Conservation (phyloP, 2,113 vertebrate genomes). For the Carassius carassius region DNA sequence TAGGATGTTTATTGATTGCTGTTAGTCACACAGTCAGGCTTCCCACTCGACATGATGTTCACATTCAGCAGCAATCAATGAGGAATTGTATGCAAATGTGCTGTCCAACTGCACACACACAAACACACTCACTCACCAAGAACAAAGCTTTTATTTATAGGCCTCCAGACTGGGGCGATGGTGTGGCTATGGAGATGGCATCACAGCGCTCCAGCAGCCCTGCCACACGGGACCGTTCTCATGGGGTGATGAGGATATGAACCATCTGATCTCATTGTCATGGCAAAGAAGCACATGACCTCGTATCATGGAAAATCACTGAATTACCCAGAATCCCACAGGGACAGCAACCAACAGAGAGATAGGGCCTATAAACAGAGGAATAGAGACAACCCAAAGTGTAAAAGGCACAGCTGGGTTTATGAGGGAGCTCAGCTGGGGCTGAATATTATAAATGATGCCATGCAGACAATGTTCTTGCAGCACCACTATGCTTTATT, state of each 20-base stretch:
- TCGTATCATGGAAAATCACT: conserved; percentile 29
- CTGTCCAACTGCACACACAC: background rate
- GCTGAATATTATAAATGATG: conserved; percentile 17
- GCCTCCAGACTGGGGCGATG: background rate
- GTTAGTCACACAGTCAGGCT: background rate
- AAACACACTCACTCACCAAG: background rate
- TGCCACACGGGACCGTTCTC: background rate
- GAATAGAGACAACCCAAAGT: background rate
- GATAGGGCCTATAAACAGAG: background rate
- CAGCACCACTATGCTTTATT: background rate
- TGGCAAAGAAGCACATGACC: background rate
- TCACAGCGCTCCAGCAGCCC: conserved; percentile 2
- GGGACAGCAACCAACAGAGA: background rate
- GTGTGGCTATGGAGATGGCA: conserved; percentile 22
- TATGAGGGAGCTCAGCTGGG: background rate
- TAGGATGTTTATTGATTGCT: background rate
- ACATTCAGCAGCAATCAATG: background rate
- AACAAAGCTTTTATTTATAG: conserved; percentile 25
- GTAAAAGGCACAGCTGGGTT: conserved; percentile 19
- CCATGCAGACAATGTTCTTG: background rate
- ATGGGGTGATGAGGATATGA: conserved; percentile 1
- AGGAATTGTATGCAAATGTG: conserved; percentile 25
- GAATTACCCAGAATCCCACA: conserved; percentile 18
- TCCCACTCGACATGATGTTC: conserved; percentile 4
- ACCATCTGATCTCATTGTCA: conserved; percentile 11